Evolutionary conservation across 1,140 invertebrate species (phyloP).

Genomic region (Euborellia annulipes): DNA sequence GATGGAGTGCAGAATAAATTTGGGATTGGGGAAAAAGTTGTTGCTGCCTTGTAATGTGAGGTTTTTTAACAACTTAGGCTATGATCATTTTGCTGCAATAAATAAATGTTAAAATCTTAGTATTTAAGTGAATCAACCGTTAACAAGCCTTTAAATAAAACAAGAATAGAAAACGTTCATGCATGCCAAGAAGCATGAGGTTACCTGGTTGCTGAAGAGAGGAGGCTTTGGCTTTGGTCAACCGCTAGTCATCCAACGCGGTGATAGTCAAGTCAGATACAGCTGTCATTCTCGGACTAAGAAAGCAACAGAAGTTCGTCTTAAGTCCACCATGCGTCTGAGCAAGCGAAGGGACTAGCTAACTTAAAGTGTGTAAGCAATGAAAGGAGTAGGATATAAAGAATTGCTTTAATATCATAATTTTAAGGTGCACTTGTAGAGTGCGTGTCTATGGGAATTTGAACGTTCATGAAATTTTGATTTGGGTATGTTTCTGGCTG

Average conservation of each 20-base stretch:
- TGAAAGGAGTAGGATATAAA: neutral
- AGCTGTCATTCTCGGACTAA: constrained; percentile 10
- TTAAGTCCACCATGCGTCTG: too few relatives aligned
- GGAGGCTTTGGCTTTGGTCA: constrained; percentile 8
- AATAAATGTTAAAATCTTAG: neutral
- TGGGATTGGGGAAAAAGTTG: neutral
- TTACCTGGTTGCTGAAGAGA: constrained; percentile 9
- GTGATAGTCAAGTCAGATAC: constrained; percentile 11
- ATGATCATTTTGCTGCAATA: constrained; percentile 4
- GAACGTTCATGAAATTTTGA: too few relatives aligned
- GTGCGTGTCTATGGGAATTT: too few relatives aligned
- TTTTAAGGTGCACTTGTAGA: neutral
- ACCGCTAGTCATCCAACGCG: constrained; percentile 12
- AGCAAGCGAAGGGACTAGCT: neutral
- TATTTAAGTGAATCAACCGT: neutral
- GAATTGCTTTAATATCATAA: neutral
- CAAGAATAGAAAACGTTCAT: neutral
- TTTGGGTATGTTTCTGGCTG: too few relatives aligned
- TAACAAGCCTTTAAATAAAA: neutral
- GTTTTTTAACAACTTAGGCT: constrained; percentile 7
- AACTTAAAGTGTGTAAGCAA: constrained; percentile 4
- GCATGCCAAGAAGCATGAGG: constrained; percentile 8
- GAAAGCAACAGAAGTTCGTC: constrained; percentile 8
- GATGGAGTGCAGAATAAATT: too few relatives aligned
- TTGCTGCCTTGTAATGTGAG: constrained; percentile 7